Conservation (phyloP, 1,140 invertebrate genomes). For the Samia ricini region DNA sequence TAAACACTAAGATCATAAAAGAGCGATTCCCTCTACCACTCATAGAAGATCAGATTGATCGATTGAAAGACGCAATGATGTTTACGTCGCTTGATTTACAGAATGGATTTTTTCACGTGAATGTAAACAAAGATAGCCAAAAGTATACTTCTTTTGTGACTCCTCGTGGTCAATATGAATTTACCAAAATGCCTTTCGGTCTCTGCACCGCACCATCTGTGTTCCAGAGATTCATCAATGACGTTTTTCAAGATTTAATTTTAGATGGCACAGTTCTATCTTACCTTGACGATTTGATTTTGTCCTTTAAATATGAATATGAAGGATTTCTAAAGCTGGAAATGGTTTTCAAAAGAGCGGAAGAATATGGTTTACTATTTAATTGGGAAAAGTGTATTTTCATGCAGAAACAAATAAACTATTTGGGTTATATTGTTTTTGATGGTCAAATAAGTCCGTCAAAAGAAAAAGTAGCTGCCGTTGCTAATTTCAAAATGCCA, state of each 20-base stretch:
- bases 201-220: conserved; percentile 36
- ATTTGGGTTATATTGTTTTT: conserved; percentile 27
- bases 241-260: conserved; percentile 23
- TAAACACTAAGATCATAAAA: conserved; percentile 61
- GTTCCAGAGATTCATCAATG: conserved; percentile 51
- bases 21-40: conserved; percentile 74
- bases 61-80: conserved; percentile 39
- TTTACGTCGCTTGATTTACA: conserved; percentile 71
- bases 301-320: conserved; percentile 22
- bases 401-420: conserved; percentile 32
- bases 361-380: conserved; percentile 26
- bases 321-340: conserved; percentile 26
- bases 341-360: conserved; percentile 26
- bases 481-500: conserved; percentile 28
- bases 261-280: conserved; percentile 13
- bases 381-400: conserved; percentile 25
- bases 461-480: conserved; percentile 17
- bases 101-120: conserved; percentile 75
- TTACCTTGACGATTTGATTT: conserved; percentile 31
- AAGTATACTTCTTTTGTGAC: conserved; percentile 68
- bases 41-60: conserved; percentile 72
- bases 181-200: conserved; percentile 42
- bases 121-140: conserved; percentile 33
- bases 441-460: conserved; percentile 18
- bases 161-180: conserved; percentile 44